Base-by-base conservation (phyloP, 2,797 vertebrate species). In the Lates japonicus region DNA sequence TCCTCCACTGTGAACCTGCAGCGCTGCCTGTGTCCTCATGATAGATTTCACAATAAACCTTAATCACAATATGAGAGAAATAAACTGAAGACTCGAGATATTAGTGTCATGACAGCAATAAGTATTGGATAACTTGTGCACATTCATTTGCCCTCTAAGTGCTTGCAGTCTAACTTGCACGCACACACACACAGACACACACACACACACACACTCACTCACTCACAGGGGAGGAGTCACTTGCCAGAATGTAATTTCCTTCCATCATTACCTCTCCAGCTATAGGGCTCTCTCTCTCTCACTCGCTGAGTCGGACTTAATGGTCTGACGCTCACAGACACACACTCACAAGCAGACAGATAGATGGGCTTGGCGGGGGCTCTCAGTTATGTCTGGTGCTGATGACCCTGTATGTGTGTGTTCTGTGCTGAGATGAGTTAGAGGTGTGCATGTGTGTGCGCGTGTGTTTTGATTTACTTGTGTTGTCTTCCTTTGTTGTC, bases 231-330 rank as follows among this genome's bases (percentile, higher is more conserved):
- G 71, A 69, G 46, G 58, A 70, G 60, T 79, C 72, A 76, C 58
- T 59, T 59, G 55, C 44, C 75, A 82, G 52, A 88, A 86, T 88
- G 74, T 76, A 76, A 91, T 93, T 90, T 89, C 77, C 59, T 81
- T 54, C 67, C 66, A 55, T 82, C 80, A 80, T 90, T 90, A 87
- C 73, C 76, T 81, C n/a, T 60, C 48, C 78, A 78, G 49, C 73
- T 82, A 33, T 46, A 63, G 44, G 41, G 19, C 68, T 70, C 67
- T 57, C 66, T 70, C 66, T 70, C 70, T 70, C 16, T 80, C 74
- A 71, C 29, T n/a, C 72, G 74, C 82, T 71, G 83, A 78, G 75
- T 81, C 54, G 3, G n/a, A 64, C 64, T 60, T 78, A 85, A 92
- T 85, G 78, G 83, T 85, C 71, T 73, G 59, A 7, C 64, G n/a